Evolutionary conservation across 2,888 invertebrate genomes (phyloP), one percentile per base, ranked within the genome.

Genomic region (Leucoptera coffeella): DNA sequence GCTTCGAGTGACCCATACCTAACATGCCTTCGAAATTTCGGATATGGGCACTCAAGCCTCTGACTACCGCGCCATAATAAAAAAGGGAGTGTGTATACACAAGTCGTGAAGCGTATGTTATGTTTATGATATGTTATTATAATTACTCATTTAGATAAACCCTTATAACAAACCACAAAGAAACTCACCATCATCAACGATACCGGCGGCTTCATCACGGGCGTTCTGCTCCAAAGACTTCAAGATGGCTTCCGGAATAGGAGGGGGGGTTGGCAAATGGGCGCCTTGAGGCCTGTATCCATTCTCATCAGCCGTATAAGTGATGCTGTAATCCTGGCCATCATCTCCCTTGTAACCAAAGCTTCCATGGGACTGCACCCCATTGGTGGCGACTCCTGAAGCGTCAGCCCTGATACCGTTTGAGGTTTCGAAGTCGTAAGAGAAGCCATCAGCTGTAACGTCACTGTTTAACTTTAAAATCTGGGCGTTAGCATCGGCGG

Each of bases 341-440:
- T 69, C 69, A 27, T 67, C 65, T 14, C 69, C 69, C 47, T 65
- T 67, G 55, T 67, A 69, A 1, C 50, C 50, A 38, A 65, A 69
- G 47, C 60, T 61, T 4, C 69, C 69, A 14, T 65, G 61, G n/a
- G 62, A 61, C 38, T 67, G 67, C 1, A 69, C 67, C 2, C 69
- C 69, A 13, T 67, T 65, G 11, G 65, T 60, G 22, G 67, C 69
- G 0, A 62, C 59, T 5, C 69, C 69, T 4, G 50, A 45, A 1
- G 69, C 69, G 15, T 69, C 65, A 45, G 69, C 69, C 13, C 59
- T 55, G 43, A 69, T 69, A 1, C 69, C 69, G 37, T 69, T 69
- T 3, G 67, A 67, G 2, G 69, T 69, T 33, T 69, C 69, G 33
- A 62, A 69, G 38, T 67, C 64, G 36, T 65, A 69, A 3, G 59